A percentile compares a stretch with the other conserved stretches of the same genome.
Evolutionary conservation across 2,888 invertebrate genomes (phyloP).

Genomic region (Andrena camellia): DNA sequence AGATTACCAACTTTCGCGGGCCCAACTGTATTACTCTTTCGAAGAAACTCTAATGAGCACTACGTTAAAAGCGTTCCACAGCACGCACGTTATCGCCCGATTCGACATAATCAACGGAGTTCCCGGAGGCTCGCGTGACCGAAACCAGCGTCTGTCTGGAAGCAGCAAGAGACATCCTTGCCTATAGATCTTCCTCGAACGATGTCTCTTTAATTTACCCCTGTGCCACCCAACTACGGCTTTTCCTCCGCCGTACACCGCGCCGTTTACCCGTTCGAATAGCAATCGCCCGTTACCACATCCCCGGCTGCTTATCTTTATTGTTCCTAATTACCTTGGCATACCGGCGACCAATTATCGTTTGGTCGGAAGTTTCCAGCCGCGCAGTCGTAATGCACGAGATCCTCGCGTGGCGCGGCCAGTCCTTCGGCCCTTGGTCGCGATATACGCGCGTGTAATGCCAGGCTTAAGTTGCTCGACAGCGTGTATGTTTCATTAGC

Average conservation of each 20-base stretch:
- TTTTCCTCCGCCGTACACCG: constrained; percentile 9
- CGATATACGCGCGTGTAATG: neutral
- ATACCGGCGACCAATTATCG: constrained; percentile 65
- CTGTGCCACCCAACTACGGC: neutral
- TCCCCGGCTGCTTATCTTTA: constrained; percentile 61
- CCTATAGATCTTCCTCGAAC: constrained; percentile 40
- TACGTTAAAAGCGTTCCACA: too few species aligned
- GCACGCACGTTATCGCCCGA: constrained; percentile 6
- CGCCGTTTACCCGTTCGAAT: constrained; percentile 37
- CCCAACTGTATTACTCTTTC: too few species aligned
- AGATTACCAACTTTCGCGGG: too few species aligned
- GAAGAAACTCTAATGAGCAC: too few species aligned
- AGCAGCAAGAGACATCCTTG: constrained; percentile 47
- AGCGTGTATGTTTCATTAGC: constrained; percentile 36
- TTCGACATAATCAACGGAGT: constrained; percentile 31
- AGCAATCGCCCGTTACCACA: constrained; percentile 37
- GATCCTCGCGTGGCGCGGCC: constrained; percentile 28
- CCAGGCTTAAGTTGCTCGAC: constrained; percentile 10
- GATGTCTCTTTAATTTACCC: constrained; percentile 7
- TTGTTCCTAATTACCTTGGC: constrained; percentile 66
- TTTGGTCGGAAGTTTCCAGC: constrained; percentile 55
- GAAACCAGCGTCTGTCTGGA: constrained; percentile 38
- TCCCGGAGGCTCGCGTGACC: constrained; percentile 56
- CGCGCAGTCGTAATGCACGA: constrained; percentile 22
- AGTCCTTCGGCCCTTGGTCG: constrained; percentile 11